Evolutionary conservation across 92 coral and sea anemone species (phyloP).

Genomic region (Hydrozoanthus gracilis): DNA sequence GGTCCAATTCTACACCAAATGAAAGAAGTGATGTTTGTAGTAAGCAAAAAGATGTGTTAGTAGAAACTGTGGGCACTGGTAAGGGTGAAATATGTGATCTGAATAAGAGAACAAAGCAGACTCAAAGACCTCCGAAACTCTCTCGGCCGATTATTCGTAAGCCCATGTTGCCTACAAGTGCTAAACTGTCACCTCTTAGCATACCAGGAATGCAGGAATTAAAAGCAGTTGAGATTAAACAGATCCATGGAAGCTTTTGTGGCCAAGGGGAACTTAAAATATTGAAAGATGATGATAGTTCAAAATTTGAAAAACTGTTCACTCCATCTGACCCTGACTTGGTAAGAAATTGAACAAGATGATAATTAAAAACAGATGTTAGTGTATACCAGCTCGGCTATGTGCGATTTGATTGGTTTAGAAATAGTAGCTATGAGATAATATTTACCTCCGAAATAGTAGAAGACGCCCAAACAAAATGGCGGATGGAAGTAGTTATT

Average conservation of each 20-base stretch:
- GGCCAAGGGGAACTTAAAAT: constrained; percentile 48
- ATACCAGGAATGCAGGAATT: constrained; percentile 54
- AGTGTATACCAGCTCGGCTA: too few species aligned
- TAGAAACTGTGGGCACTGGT: constrained; percentile 16
- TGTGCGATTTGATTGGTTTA: too few species aligned
- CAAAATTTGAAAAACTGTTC: constrained; percentile 61
- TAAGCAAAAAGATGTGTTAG: not conserved
- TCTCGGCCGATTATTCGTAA: not conserved
- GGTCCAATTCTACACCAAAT: constrained; percentile 3
- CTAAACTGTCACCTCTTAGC: constrained; percentile 49
- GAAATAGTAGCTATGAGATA: too few species aligned
- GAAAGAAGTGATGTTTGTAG: not conserved
- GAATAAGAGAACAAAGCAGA: not conserved
- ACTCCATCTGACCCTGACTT: constrained; percentile 96
- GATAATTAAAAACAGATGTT: too few species aligned
- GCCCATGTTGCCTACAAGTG: constrained; percentile 36
- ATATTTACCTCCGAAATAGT: too few species aligned
- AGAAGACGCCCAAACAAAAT: too few species aligned
- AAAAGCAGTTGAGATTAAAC: constrained; percentile 74
- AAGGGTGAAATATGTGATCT: constrained; percentile 23
- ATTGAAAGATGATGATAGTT: constrained; percentile 47
- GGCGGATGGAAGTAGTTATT: too few species aligned
- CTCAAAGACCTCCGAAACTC: not conserved
- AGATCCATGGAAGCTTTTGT: constrained; percentile 78
- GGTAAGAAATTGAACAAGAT: constrained; percentile 57